These are phyloP conservation scores for Probaryconus sp. DNA, from an alignment of 1,140 invertebrate species.

Conservation along the genomic window DNA sequence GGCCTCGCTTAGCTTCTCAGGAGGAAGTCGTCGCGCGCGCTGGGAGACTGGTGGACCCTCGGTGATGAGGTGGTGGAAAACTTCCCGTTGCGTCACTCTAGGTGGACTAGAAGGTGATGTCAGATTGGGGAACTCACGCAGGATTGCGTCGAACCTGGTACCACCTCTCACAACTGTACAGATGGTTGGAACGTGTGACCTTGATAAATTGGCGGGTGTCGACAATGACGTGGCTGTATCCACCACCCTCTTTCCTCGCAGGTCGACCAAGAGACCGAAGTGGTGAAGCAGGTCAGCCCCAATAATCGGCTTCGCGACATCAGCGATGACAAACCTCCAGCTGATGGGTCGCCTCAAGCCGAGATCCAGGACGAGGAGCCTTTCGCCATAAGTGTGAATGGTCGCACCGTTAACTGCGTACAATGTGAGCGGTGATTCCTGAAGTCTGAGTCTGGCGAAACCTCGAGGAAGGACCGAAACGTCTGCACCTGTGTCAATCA, in stretches of 20 bases:
- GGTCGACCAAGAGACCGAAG: slow-evolving; percentile 65
- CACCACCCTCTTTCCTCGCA: slow-evolving; percentile 54
- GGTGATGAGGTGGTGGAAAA: slow-evolving; percentile 1
- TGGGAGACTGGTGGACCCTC: background rate
- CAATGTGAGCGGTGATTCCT: background rate
- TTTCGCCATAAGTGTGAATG: background rate
- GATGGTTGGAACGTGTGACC: no score
- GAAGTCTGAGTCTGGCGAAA: background rate
- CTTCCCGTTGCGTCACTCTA: background rate
- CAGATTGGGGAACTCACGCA: background rate
- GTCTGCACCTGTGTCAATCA: slow-evolving; percentile 34
- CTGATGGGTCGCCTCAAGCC: background rate
- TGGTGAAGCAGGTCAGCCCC: slow-evolving; percentile 70
- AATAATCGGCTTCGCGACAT: slow-evolving; percentile 62
- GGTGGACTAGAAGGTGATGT: background rate
- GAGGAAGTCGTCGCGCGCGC: slow-evolving; percentile 1
- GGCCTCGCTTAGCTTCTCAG: background rate
- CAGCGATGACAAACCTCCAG: slow-evolving; percentile 6
- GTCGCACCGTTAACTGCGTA: slow-evolving; percentile 4
- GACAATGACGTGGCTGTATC: background rate
- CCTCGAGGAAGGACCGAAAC: slow-evolving; percentile 10
- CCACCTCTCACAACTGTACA: background rate
- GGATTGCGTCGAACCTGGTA: no score
- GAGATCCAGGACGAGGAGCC: background rate
- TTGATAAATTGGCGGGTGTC: background rate